Evolutionary conservation across 2,888 invertebrate genomes (phyloP), one percentile per base, ranked within the genome.

Genomic region (Stictocephala bisonia): DNA sequence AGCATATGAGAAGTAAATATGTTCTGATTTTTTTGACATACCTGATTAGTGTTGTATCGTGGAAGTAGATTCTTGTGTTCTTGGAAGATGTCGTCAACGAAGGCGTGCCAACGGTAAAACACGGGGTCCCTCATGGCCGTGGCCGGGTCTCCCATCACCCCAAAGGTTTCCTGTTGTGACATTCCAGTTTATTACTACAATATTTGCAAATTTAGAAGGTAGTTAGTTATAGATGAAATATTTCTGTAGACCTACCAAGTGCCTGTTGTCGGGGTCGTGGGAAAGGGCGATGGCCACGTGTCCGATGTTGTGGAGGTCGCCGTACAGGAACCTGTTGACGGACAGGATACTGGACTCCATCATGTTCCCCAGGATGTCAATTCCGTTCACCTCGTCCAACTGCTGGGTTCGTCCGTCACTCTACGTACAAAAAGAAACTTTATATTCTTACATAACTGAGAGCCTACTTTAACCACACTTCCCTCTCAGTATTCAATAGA

Each of bases 41-140:
- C 91, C 85, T 87, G 87, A 44, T 86, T 84, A 2, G 81, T 80
- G 0, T 85, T 85, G 82, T 95, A 95, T 1, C 90, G 86, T 0
- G 90, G 85, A 26, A 95, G 84, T 13, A 89, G 90, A 74, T 86
- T 85, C 84, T 95, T 95, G 84, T 91, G 90, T 76, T 90, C 87
- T 78, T 89, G 88, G 87, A 94, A 94, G 29, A 95, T 85, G 78
- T 93, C 90, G 80, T 95, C 93, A 24, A 94, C 86, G 82, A 89
- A 91, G 0, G 91, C 88, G 81, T 95, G 95, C 93, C 92, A 94
- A 81, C 93, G 90, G 85, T 94, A 95, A 86, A 95, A 95, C 18
- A 92, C 85, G 0, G 95, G 94, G 84, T 95, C 95, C 1, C 95
- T 86, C 94, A 95, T 94, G 0, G 94, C 93, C 0, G 94, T 94